A percentile compares a stretch with the other conserved stretches of the same genome.
phyloP scores from a whole-genome alignment of 2,888 invertebrate species.

The Ischnura elegans region DNA sequence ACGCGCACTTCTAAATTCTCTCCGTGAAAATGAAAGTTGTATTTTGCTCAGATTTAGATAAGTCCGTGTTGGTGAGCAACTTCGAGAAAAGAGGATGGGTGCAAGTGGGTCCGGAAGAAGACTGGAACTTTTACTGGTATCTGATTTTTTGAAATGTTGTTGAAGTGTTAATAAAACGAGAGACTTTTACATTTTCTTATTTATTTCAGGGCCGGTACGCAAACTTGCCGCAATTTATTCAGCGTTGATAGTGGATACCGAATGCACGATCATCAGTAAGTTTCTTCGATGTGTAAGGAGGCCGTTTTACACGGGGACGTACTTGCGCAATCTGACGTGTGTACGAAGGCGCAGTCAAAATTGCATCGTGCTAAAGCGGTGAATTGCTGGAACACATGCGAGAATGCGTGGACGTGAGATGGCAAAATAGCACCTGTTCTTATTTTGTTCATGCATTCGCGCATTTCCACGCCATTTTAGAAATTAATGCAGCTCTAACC shows the following conservation, averaged over 20 bases:
- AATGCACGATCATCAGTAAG: constrained; percentile 94
- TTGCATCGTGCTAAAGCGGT: too few species aligned
- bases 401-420: too few species aligned
- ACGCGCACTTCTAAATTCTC: constrained; percentile 40
- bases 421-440: too few species aligned
- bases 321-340: too few species aligned
- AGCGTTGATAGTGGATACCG: constrained; percentile 95
- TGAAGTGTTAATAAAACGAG: neutral
- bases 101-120: constrained; percentile 92
- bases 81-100: constrained; percentile 95
- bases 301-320: too few species aligned
- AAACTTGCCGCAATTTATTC: constrained; percentile 94
- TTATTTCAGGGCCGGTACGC: constrained; percentile 87
- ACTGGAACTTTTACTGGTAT: constrained; percentile 97
- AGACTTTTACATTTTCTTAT: neutral
- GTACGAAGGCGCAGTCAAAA: too few species aligned
- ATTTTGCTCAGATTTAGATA: constrained; percentile 94
- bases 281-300: constrained; percentile 69
- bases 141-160: constrained; percentile 69
- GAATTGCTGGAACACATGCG: too few species aligned
- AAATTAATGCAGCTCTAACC: too few species aligned
- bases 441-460: too few species aligned
- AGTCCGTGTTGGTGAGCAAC: constrained; percentile 94
- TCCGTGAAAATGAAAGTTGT: constrained; percentile 79
- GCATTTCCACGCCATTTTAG: too few species aligned